These are phyloP conservation scores for Penelope pileata DNA, from an alignment of 2,113 vertebrate species.

Conservation along the genomic window DNA sequence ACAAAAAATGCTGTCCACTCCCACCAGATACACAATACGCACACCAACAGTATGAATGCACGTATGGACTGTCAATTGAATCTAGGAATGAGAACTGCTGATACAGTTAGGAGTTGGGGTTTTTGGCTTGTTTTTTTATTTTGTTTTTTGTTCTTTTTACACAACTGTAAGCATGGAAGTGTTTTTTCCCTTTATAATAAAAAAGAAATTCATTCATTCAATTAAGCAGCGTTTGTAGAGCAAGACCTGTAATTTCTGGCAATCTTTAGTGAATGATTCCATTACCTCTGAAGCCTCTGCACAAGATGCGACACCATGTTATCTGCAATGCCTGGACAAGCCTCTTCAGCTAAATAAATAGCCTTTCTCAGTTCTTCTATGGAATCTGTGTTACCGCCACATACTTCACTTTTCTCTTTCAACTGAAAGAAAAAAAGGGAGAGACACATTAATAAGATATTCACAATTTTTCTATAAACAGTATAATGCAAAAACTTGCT, in stretches of 20 bases:
- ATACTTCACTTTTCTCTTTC: slow-evolving; percentile 87
- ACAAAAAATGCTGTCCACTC: neutral
- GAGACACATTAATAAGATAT: neutral
- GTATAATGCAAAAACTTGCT: neutral
- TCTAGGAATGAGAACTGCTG: neutral
- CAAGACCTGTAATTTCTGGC: neutral
- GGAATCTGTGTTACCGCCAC: slow-evolving; percentile 86
- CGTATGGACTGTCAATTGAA: neutral
- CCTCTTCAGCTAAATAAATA: slow-evolving; percentile 90
- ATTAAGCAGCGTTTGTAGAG: neutral
- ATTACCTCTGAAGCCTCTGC: slow-evolving; percentile 93
- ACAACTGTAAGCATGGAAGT: neutral
- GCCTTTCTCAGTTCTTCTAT: slow-evolving; percentile 89
- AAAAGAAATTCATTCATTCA: neutral
- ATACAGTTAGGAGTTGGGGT: fast-evolving
- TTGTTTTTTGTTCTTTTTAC: too few relatives aligned
- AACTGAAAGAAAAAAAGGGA: slow-evolving; percentile 72
- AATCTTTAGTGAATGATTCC: neutral
- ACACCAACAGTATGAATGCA: neutral
- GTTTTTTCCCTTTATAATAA: neutral
- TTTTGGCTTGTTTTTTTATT: neutral
- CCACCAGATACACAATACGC: neutral
- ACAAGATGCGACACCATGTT: slow-evolving; percentile 91
- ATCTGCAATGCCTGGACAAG: slow-evolving; percentile 92
- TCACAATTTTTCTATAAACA: neutral